These are phyloP conservation scores for Cacatua alba DNA, from an alignment of 2,113 vertebrate genomes.

Conservation along the genomic window DNA sequence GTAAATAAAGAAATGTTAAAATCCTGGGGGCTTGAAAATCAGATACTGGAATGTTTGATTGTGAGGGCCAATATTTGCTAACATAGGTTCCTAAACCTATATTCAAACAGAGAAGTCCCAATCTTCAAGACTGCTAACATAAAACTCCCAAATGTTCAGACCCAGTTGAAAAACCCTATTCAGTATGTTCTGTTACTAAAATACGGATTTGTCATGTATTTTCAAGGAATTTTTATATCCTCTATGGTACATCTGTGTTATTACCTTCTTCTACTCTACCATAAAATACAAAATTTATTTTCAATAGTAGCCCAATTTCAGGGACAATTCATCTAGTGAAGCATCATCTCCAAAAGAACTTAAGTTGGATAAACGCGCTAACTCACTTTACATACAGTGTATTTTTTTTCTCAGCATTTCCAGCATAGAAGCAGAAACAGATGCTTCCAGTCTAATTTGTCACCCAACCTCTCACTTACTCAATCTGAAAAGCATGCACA, in stretches of 20 bases:
- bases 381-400: not conserved
- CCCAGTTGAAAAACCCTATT: not conserved
- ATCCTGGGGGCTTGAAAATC: not conserved
- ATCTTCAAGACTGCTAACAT: not conserved
- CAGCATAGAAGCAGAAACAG: conserved; percentile 36
- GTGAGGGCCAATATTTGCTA: not conserved
- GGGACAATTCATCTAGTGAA: not conserved
- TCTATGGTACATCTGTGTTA: not conserved
- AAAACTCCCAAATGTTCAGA: not conserved
- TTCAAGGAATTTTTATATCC: not conserved
- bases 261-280: not conserved
- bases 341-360: not conserved
- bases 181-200: not conserved
- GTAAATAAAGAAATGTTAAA: not conserved
- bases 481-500: conserved; percentile 31
- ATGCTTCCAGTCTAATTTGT: conserved; percentile 55
- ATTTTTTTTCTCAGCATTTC: conserved; percentile 41
- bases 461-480: conserved; percentile 36
- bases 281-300: not conserved
- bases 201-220: not conserved
- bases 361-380: not conserved
- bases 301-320: conserved; percentile 9
- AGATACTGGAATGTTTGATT: not conserved
- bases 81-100: not conserved
- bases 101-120: not conserved